phyloP scores from a whole-genome alignment of 2,113 vertebrate genomes.

The Ciconia stormi region DNA sequence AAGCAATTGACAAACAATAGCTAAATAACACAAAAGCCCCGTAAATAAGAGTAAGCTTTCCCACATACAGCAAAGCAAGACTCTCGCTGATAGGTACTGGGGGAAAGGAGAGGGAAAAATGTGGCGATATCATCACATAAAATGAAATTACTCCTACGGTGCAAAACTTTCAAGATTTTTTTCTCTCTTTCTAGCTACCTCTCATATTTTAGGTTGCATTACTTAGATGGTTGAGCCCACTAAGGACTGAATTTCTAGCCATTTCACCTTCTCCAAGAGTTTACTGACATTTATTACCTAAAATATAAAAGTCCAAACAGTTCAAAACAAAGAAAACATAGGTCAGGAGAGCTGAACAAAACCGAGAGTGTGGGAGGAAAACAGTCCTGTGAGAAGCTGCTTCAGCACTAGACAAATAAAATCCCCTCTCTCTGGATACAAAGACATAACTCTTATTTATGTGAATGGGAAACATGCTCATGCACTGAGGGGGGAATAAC shows the following conservation, averaged over 20 bases:
- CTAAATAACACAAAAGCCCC: background rate
- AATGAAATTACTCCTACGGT: background rate
- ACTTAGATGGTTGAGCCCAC: background rate
- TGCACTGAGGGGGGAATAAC: slow-evolving; percentile 25
- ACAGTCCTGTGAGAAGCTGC: slow-evolving; percentile 6
- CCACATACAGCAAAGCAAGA: background rate
- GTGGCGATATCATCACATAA: background rate
- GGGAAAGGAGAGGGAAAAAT: background rate
- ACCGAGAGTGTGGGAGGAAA: background rate
- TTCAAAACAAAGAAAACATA: slow-evolving; percentile 30
- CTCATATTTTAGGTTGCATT: background rate
- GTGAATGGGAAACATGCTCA: slow-evolving; percentile 43
- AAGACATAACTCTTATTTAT: slow-evolving; percentile 47
- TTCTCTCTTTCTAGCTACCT: background rate
- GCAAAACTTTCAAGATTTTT: background rate
- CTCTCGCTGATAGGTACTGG: background rate
- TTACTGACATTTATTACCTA: slow-evolving; percentile 1
- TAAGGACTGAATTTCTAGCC: background rate
- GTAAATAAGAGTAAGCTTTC: background rate
- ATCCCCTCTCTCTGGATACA: background rate
- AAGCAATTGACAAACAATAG: background rate
- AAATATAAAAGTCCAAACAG: background rate
- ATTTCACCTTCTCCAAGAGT: background rate
- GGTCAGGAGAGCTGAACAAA: background rate
- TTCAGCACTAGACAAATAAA: background rate